Evolutionary conservation across 2,888 invertebrate species (phyloP), one percentile per base, ranked within the genome.

Genomic region (Macaria liturata): DNA sequence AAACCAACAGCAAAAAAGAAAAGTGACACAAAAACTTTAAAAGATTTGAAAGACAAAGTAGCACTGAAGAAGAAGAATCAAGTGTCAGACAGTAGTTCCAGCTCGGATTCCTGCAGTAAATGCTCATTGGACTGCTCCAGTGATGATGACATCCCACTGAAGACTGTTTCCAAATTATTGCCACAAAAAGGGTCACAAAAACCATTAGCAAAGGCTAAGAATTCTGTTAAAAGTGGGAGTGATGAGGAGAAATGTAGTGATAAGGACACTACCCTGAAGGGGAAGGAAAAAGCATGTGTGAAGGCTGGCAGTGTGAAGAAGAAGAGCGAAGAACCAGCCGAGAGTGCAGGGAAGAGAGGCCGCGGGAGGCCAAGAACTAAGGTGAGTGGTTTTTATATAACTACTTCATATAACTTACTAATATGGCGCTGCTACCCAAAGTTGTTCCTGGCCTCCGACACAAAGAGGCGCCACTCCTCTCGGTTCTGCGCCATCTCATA

Each of bases 21-120:
- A 81, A 61, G 72, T 5, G 76, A 74, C 31, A 81, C 78, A 42
- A 80, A 76, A 65, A 65, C 71, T 59, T 61, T 69, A 48, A 77
- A 71, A 57, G 66, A 69, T 7, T 62, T 72, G 37, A 78, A 73
- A 65, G 71, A 75, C 3, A 65, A 57, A 48, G 69, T 71, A 54
- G 71, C 69, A n/a, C 76, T 76, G 56, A 80, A 81, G 56, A 84
- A 82, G 68, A 76, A 83, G 71, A 72, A 82, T 9, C 78, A 75
- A 53, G 68, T 88, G 0, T 88, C 91, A 7, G 90, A 89, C 39
- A 84, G 86, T 9, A 89, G 86, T 61, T 85, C 92, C 4, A 93
- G 91, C 70, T 92, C 93, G 0, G 91, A 87, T 39, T 90, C 92
- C 56, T 93, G 91, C 62, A 91, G 91, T 65, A 91, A 90, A 81